Conservation (phyloP, 2,113 vertebrate species). For the Onychostruthus taczanowskii region DNA sequence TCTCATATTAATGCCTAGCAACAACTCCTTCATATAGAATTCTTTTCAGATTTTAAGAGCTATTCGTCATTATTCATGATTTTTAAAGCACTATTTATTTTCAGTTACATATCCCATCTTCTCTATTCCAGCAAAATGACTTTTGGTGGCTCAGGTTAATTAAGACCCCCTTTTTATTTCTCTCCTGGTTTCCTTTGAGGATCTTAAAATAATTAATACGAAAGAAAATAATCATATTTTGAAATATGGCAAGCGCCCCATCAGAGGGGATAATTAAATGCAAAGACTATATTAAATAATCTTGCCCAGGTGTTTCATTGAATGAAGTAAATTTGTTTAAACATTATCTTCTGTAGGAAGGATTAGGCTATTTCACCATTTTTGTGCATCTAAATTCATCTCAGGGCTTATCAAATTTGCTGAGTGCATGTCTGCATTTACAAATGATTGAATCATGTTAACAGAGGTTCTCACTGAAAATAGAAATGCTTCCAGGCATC, state of each 20-base stretch:
- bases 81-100: conserved; percentile 25
- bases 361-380: conserved; percentile 34
- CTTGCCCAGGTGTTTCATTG: conserved; percentile 43
- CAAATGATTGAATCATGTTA: not conserved
- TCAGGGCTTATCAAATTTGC: conserved; percentile 38
- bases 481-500: not conserved
- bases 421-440: conserved; percentile 25
- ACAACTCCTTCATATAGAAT: not conserved
- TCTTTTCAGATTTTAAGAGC: not conserved
- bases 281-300: conserved; percentile 44
- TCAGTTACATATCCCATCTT: not conserved
- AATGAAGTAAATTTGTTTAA: conserved; percentile 60
- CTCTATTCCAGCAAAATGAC: not conserved
- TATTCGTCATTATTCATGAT: conserved; percentile 11
- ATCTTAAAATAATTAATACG: conserved; percentile 31
- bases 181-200: not conserved
- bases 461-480: not conserved
- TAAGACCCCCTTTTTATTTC: not conserved
- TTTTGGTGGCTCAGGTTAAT: conserved; percentile 42
- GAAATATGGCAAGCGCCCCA: conserved; percentile 15
- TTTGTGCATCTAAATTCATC: conserved; percentile 58
- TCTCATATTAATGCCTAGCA: not conserved
- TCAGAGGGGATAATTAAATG: conserved; percentile 32
- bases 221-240: conserved; percentile 6
- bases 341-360: conserved; percentile 9